Evolutionary conservation across 2,797 vertebrate species (phyloP).

Genomic region (Geotrypetes seraphini): DNA sequence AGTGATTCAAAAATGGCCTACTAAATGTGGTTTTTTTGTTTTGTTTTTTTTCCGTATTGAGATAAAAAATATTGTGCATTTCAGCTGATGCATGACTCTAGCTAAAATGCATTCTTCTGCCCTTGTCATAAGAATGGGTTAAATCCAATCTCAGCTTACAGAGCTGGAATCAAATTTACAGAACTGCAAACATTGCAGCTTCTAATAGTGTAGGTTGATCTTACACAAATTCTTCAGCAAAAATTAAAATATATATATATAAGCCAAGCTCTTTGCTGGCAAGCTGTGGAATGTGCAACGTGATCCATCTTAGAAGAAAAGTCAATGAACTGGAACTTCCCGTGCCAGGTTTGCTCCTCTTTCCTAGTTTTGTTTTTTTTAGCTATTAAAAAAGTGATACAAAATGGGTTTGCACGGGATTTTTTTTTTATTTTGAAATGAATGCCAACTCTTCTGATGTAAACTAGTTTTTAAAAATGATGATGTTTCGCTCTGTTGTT

Average conservation of each 20-base stretch:
- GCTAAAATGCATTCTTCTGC: constrained; percentile 44
- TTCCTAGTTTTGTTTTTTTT: background rate
- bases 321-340: background rate
- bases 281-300: constrained; percentile 6
- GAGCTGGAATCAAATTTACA: constrained; percentile 41
- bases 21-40: constrained; percentile 58
- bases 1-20: constrained; percentile 65
- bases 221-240: constrained; percentile 16
- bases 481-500: too few relatives aligned
- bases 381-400: background rate
- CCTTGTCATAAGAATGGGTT: constrained; percentile 32
- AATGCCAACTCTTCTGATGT: too few relatives aligned
- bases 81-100: constrained; percentile 50
- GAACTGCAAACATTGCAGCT: constrained; percentile 35
- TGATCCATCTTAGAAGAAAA: constrained; percentile 3
- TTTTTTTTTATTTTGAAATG: background rate
- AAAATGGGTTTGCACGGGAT: background rate
- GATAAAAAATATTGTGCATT: constrained; percentile 47
- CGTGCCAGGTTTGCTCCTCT: constrained; percentile 5
- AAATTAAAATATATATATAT: constrained; percentile 14
- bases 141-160: constrained; percentile 39
- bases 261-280: constrained; percentile 11
- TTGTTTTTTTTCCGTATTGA: too few relatives aligned
- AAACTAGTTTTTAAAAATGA: too few relatives aligned
- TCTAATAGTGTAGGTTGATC: constrained; percentile 28